Evolutionary conservation across 1,140 invertebrate species (phyloP).

Genomic region (Steinernema khuongi): DNA sequence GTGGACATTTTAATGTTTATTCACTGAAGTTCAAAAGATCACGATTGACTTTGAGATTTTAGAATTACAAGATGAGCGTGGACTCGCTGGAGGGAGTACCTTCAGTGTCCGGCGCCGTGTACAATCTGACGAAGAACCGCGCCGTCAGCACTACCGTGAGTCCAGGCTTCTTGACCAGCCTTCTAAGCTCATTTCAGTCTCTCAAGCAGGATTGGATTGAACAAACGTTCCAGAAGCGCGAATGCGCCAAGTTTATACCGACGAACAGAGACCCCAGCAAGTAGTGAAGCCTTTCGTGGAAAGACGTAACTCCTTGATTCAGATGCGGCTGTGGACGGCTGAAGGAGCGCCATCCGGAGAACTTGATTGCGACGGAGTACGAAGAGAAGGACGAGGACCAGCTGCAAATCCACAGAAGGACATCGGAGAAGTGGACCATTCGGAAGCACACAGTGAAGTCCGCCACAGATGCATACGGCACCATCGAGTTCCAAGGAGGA

Average conservation of each 20-base stretch:
- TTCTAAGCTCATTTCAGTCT: not conserved
- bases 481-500: slow-evolving; percentile 87
- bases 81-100: not conserved
- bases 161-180: not conserved
- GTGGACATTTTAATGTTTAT: too few species aligned
- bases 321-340: slow-evolving; percentile 39
- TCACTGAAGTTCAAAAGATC: too few species aligned
- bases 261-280: slow-evolving; percentile 31
- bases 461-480: slow-evolving; percentile 86
- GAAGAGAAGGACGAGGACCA: too few species aligned
- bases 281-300: slow-evolving; percentile 60
- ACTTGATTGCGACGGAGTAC: too few species aligned
- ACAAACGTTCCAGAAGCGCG: slow-evolving; percentile 83
- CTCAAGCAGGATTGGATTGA: slow-evolving; percentile 72
- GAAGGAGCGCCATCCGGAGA: slow-evolving; percentile 21
- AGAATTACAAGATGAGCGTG: not conserved
- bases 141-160: not conserved
- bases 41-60: not conserved
- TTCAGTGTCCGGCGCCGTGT: not conserved
- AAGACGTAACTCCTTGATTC: slow-evolving; percentile 12
- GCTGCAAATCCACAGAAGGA: slow-evolving; percentile 19
- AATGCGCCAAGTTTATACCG: slow-evolving; percentile 78
- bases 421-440: slow-evolving; percentile 43
- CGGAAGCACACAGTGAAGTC: slow-evolving; percentile 37
- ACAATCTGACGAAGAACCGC: not conserved